phyloP scores from a whole-genome alignment of 2,113 vertebrate species.

The Anser brachyrhynchus region DNA sequence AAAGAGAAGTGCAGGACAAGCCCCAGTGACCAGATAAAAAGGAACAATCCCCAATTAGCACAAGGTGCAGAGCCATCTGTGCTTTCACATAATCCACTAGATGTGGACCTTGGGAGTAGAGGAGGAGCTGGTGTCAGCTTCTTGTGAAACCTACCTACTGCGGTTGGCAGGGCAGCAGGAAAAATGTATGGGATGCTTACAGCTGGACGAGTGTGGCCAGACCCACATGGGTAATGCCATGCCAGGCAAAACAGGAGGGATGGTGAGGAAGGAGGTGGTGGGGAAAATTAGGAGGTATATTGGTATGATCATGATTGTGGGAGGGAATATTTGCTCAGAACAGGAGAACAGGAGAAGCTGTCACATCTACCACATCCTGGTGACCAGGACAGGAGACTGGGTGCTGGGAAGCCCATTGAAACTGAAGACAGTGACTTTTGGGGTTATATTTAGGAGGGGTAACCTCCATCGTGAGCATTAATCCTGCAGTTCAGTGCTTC shows the following conservation, averaged over 20 bases:
- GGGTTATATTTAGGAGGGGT: not conserved
- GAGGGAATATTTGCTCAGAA: not conserved
- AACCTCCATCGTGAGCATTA: not conserved
- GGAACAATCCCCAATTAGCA: slow-evolving; percentile 28
- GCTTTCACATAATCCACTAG: not conserved
- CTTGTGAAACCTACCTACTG: not conserved
- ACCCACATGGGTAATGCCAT: not conserved
- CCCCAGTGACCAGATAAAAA: slow-evolving; percentile 39
- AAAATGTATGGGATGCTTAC: not conserved
- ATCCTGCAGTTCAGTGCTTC: not conserved
- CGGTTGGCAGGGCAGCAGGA: not conserved
- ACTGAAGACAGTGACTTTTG: not conserved
- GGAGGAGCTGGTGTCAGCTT: not conserved
- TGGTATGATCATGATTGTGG: not conserved
- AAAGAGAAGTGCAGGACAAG: slow-evolving; percentile 16
- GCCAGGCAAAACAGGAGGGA: not conserved
- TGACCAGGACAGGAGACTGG: not conserved
- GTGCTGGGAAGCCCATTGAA: not conserved
- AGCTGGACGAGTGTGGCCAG: not conserved
- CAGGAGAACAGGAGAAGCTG: not conserved
- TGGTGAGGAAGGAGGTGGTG: not conserved
- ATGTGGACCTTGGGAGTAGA: not conserved
- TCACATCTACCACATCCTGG: not conserved
- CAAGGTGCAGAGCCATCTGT: not conserved
- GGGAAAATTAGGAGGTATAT: not conserved